Evolutionary conservation across 2,113 vertebrate genomes (phyloP), one percentile per base, ranked within the genome.

Genomic region (Rhabdornis inornatus): DNA sequence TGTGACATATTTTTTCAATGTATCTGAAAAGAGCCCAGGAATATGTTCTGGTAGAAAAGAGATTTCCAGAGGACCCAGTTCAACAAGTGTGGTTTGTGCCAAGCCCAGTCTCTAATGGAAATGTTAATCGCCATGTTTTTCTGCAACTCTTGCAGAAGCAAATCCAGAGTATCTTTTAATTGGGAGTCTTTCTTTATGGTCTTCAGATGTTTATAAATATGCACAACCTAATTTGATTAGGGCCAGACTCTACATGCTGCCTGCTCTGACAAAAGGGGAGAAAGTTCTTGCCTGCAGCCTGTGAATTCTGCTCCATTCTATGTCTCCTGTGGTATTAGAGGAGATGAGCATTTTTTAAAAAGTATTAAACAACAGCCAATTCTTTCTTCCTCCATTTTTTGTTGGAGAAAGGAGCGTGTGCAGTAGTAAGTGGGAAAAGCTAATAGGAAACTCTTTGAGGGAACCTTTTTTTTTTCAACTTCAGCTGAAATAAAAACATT

Each of bases 171-270:
- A 91, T 91, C 89, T 95, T 95, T 95, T 95, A 95, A 96, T 92
- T 94, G 93, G 47, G 79, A 96, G 69, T 11, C 88, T 95, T 93
- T 93, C 95, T 96, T 96, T 93, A 94, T 90, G 94, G 91, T 71
- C 86, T 96, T 96, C 90, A 96, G 90, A 96, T 95, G 92, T 96
- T 95, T 94, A 94, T 94, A 96, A 96, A 94, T 93, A 86, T 71
- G 88, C 64, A 79, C 83, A 89, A 95, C 70, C 86, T 97, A 93
- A 95, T 92, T 88, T 92, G 93, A 96, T 96, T 93, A 94, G 80
- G 93, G 86, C 92, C 94, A 93, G 94, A 90, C 72, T 92, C 93
- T 95, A 92, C 95, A 89, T 79, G 88, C 90, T 96, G 85, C 76
- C 40, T 86, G 83, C 64, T 88, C 90, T 93, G 76, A 93, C 90